phyloP scores from a whole-genome alignment of 2,797 vertebrate genomes.

The Schizothorax lantsangensis region DNA sequence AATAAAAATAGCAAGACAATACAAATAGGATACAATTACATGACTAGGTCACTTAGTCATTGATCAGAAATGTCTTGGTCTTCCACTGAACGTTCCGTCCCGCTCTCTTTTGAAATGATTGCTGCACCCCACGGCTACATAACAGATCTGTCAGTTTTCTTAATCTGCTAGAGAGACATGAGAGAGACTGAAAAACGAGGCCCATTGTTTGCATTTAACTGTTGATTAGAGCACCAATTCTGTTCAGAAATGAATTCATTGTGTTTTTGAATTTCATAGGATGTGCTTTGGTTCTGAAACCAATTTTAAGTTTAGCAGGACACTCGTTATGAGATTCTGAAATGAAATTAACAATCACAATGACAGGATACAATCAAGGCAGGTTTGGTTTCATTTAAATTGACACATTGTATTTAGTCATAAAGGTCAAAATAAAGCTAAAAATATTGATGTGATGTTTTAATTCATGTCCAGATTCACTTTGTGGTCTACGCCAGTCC shows the following conservation, averaged over 20 bases:
- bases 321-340: neutral
- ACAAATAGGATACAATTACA: conserved; percentile 12
- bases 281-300: neutral
- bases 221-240: conserved; percentile 2
- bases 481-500: neutral
- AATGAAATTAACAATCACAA: conserved; percentile 6
- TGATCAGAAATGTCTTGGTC: conserved; percentile 23
- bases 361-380: neutral
- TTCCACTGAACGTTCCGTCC: neutral
- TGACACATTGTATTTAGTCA: neutral
- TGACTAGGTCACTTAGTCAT: conserved; percentile 10
- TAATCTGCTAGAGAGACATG: conserved; percentile 9
- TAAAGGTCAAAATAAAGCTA: conserved; percentile 11
- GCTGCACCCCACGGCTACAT: neutral
- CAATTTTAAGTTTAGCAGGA: conserved; percentile 21
- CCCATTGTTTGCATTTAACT: conserved; percentile 20
- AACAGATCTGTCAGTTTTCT: conserved; percentile 21
- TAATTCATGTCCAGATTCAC: neutral
- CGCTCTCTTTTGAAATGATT: conserved; percentile 6
- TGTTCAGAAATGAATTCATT: conserved; percentile 19
- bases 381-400: conserved; percentile 1
- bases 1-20: conserved; percentile 16
- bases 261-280: neutral
- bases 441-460: neutral
- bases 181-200: neutral